Base-by-base conservation (phyloP, 2,113 vertebrate species). In the Perca flavescens region DNA sequence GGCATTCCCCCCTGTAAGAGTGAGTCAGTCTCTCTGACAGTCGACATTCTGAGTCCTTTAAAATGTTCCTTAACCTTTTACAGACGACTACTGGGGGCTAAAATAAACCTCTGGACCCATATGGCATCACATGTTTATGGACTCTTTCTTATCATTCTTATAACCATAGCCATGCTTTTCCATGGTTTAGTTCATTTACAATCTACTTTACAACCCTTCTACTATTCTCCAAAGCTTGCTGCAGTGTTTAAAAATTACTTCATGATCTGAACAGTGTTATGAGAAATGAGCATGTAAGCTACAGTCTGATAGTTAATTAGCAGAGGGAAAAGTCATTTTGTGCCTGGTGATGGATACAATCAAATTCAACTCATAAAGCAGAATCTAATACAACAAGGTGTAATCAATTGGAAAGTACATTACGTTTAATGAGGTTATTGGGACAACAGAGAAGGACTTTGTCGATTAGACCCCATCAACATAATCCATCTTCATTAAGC, bases 11-110 rank as follows among this genome's bases (percentile, higher is more conserved):
- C 6, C 34, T 3, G 28, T 15, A 11, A 21, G 15, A 22, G 43
- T 7, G 50, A 46, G 6, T 47, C 25, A 36, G 36, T 17, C 11
- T n/a, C 54, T 70, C 21, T 52, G 54, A 17, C 31, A 54, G 46
- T 5, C 16, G 7, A 31, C 46, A 31, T 22, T 36, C 57, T 49
- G 25, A 22, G n/a, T 1, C 11, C 50, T 19, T 21, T 43, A 31
- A 77, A 49, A 28, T 72, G 25, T 16, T 43, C 56, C 4, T 84
- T 22, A 19, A 52, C 40, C n/a, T 57, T 87, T 79, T 52, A 58
- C 5, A 79, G 46, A 28, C 2, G 17, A 5, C n/a, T 1, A 2
- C 34, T 28, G 22, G 58, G 13, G 31, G 67, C 53, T 74, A 25
- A 85, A 72, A 79, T 63, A 71, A 74, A 6, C 46, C 5, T 12